Evolutionary conservation across 1,140 invertebrate genomes (phyloP).

Genomic region (Hylyphantes graminicola): DNA sequence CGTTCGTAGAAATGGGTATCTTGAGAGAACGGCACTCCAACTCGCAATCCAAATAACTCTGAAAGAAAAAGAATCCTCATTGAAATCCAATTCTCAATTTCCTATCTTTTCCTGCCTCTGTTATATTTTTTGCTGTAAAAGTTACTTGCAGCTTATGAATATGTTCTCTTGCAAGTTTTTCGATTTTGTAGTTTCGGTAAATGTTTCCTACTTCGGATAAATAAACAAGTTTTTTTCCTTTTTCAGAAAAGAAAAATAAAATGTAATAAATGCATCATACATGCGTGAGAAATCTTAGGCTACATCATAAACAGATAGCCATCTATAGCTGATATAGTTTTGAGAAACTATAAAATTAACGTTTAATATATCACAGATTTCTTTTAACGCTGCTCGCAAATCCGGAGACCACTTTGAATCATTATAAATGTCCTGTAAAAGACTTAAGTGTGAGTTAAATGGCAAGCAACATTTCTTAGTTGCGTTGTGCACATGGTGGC

Average conservation of each 20-base stretch:
- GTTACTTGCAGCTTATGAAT: background rate
- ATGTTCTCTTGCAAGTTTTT: background rate
- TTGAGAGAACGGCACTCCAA: too few relatives aligned
- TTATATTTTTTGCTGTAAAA: background rate
- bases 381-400: conserved; percentile 52
- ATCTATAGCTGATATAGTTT: conserved; percentile 59
- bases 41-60: too few relatives aligned
- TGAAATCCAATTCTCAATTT: background rate
- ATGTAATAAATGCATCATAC: conserved; percentile 57
- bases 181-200: background rate
- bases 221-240: too few relatives aligned
- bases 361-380: conserved; percentile 61
- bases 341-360: conserved; percentile 62
- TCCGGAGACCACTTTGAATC: conserved; percentile 64
- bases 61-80: too few relatives aligned
- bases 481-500: conserved; percentile 64
- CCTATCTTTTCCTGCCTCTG: background rate
- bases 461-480: conserved; percentile 62
- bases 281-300: conserved; percentile 40
- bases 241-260: conserved; percentile 61
- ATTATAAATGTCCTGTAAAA: conserved; percentile 61
- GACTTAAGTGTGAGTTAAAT: conserved; percentile 61
- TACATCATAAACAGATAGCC: conserved; percentile 64
- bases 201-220: background rate
- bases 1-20: too few relatives aligned